A percentile compares a stretch with the other conserved stretches of the same genome.
Conservation (phyloP, 2,888 invertebrate species). For the Spodoptera picta region DNA sequence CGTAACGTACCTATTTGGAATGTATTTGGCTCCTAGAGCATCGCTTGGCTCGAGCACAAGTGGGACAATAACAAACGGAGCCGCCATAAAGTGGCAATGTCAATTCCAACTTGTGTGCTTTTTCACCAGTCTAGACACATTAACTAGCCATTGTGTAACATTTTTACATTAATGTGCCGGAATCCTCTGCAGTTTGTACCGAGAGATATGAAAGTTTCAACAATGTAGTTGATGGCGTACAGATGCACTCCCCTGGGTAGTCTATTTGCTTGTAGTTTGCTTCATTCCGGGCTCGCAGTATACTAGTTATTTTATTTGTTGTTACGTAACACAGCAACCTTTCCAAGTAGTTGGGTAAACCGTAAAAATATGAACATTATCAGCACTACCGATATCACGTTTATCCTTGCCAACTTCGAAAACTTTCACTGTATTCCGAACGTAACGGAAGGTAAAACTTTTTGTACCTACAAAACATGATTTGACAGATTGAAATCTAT, state of each 20-base stretch:
- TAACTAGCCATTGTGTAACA: slow-evolving; percentile 56
- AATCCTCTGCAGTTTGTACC: slow-evolving; percentile 27
- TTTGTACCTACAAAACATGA: slow-evolving; percentile 53
- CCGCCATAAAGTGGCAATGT: slow-evolving; percentile 70
- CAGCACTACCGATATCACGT: slow-evolving; percentile 24
- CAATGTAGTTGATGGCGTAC: slow-evolving; percentile 23
- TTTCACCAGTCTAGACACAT: slow-evolving; percentile 74
- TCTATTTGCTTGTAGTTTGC: slow-evolving; percentile 2
- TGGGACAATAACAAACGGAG: slow-evolving; percentile 77
- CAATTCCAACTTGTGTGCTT: slow-evolving; percentile 71
- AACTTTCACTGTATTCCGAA: slow-evolving; percentile 50
- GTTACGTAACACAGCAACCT: slow-evolving; percentile 16
- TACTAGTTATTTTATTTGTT: slow-evolving; percentile 13
- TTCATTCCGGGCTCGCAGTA: slow-evolving; percentile 9
- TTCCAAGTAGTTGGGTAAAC: not conserved
- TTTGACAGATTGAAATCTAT: slow-evolving; percentile 66
- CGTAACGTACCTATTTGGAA: slow-evolving; percentile 52
- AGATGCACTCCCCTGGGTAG: slow-evolving; percentile 7
- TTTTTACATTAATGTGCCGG: slow-evolving; percentile 48
- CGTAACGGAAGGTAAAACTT: slow-evolving; percentile 48
- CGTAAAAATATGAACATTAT: slow-evolving; percentile 27
- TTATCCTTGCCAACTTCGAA: slow-evolving; percentile 35
- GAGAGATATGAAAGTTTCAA: slow-evolving; percentile 20
- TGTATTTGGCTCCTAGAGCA: slow-evolving; percentile 54
- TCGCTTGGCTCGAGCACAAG: slow-evolving; percentile 77